Evolutionary conservation across 2,888 invertebrate species (phyloP).

Genomic region (Octonoba sinensis): DNA sequence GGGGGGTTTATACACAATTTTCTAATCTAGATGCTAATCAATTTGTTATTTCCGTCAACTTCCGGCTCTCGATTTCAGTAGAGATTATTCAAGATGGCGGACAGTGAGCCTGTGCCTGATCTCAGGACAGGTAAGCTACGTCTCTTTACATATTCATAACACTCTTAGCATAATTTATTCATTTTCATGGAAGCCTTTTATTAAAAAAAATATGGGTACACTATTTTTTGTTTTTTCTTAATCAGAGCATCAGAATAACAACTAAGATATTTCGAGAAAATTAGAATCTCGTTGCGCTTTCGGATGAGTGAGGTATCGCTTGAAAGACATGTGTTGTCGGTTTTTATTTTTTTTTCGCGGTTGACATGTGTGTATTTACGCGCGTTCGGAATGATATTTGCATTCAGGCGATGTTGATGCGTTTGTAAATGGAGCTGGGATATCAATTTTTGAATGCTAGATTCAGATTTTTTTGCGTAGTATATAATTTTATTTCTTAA

Average conservation of each 20-base stretch:
- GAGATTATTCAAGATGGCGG: constrained; percentile 65
- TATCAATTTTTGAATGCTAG: neutral
- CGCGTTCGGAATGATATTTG: constrained; percentile 7
- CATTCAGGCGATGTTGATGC: neutral
- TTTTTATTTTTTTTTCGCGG: constrained; percentile 22
- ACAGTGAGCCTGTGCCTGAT: constrained; percentile 57
- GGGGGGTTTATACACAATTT: constrained; percentile 14
- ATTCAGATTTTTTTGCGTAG: neutral
- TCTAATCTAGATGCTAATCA: constrained; percentile 58
- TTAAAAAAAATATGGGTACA: constrained; percentile 3
- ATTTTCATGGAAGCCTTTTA: constrained; percentile 7
- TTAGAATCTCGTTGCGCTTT: constrained; percentile 3
- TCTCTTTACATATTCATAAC: constrained; percentile 55
- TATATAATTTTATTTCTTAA: constrained; percentile 3
- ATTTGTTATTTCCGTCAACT: constrained; percentile 64
- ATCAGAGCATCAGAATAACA: neutral
- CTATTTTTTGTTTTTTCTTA: neutral
- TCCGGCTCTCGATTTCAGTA: constrained; percentile 59
- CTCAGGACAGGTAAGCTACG: constrained; percentile 57
- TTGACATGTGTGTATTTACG: constrained; percentile 47
- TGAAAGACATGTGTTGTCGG: constrained; percentile 7
- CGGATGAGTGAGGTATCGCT: neutral
- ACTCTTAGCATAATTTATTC: constrained; percentile 63
- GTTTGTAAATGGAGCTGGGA: too few relatives aligned
- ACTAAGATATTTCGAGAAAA: neutral